Evolutionary conservation across 2,888 invertebrate genomes (phyloP).

Genomic region (Galeopsomyia nigrocyanea): DNA sequence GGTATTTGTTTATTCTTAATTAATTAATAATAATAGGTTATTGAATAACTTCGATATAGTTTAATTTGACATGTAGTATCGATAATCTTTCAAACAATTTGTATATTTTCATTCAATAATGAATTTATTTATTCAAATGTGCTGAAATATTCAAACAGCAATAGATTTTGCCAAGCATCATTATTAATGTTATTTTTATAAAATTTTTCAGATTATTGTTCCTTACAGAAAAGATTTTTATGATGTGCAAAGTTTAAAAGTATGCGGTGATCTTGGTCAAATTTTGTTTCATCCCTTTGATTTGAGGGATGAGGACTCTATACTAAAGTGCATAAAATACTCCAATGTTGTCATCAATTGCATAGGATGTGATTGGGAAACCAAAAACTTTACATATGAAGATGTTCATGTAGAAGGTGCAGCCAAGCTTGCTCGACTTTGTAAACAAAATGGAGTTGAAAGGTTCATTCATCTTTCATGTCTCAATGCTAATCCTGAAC

Average conservation of each 20-base stretch:
- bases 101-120: neutral
- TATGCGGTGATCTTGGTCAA: constrained; percentile 95
- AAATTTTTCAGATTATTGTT: constrained; percentile 81
- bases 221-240: constrained; percentile 93
- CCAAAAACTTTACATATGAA: constrained; percentile 87
- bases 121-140: neutral
- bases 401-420: constrained; percentile 92
- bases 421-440: constrained; percentile 82
- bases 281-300: constrained; percentile 90
- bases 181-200: constrained; percentile 37
- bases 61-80: neutral
- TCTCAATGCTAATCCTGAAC: constrained; percentile 82
- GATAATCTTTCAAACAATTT: neutral
- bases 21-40: neutral
- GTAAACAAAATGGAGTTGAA: constrained; percentile 85
- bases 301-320: constrained; percentile 87
- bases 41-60: too few relatives aligned
- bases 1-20: constrained; percentile 55
- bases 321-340: constrained; percentile 88
- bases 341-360: constrained; percentile 98
- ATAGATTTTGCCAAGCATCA: neutral
- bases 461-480: constrained; percentile 93
- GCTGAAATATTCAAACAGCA: too few relatives aligned
- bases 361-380: constrained; percentile 92
- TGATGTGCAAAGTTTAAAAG: constrained; percentile 82